Evolutionary conservation across 1,140 invertebrate species (phyloP), one percentile per base, ranked within the genome.

Genomic region (Camponotus pennsylvanicus): DNA sequence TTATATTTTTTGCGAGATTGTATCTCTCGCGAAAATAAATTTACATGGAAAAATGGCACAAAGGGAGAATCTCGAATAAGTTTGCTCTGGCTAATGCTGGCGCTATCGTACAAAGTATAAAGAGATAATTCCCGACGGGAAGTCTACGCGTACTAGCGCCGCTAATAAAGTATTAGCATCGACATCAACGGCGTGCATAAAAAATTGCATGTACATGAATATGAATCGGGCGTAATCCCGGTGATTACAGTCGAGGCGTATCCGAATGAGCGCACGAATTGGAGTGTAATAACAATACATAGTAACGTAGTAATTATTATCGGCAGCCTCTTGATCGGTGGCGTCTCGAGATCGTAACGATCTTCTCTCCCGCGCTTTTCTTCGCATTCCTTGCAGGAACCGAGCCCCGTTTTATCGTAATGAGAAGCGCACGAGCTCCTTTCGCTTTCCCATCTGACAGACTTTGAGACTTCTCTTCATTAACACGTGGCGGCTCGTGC

Each of bases 261-360:
- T 85, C 88, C 88, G 85, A 52, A 90, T 66, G 67, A 78, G 86
- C 79, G 85, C 79, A 88, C 80, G 88, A 90, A 90, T 90, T 90
- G 85, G 85, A 90, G 88, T 89, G 89, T 90, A 85, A 90, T 90
- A 90, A 90, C 89, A 87, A 89, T 85, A 27, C 27, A 27, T 27
- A 27, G 27, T 27, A 27, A 27, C 27, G 0, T 86, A 61, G 85
- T 87, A 89, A 89, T 90, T 90, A 90, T 89, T 90, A 90, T 90
- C 76, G 82, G 89, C 59, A 75, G 67, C 55, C 55, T 32, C 49
- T 18, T 52, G 78, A n/a, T 86, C 40, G 45, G 11, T 77, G 66
- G 52, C 67, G 61, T n/a, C 21, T 59, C 61, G 21, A 1, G 15
- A 45, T 80, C 55, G 63, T 86, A 42, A 80, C 73, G 57, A 75